Percentiles rank a stretch among this genome's conserved stretches.
These are phyloP conservation scores for Lithobates pipiens DNA, from an alignment of 2,797 vertebrate species.

Conservation along the genomic window DNA sequence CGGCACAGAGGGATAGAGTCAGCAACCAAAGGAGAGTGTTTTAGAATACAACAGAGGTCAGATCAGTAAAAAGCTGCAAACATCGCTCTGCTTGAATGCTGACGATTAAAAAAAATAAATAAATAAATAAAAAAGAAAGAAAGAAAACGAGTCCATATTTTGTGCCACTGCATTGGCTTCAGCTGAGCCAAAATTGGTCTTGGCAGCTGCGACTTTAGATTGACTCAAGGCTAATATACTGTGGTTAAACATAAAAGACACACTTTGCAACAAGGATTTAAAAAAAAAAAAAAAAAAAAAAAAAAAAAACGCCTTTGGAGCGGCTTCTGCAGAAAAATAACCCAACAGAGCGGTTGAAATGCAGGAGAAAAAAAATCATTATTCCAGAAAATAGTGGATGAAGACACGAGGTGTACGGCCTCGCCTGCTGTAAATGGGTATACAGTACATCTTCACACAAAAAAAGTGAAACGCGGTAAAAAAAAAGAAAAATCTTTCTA, in stretches of 20 bases:
- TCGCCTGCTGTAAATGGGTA: too few species aligned
- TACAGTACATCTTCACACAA: too few species aligned
- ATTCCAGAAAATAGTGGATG: neutral
- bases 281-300: neutral
- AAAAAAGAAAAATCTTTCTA: too few species aligned
- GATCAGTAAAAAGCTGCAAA: constrained; percentile 27
- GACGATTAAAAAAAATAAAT: constrained; percentile 36
- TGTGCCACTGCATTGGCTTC: constrained; percentile 40
- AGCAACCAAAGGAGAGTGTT: constrained; percentile 14
- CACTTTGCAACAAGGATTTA: constrained; percentile 14
- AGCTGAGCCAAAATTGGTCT: constrained; percentile 46
- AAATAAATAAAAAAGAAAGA: neutral
- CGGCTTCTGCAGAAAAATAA: constrained; percentile 18
- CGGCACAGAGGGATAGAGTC: neutral
- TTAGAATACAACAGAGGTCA: constrained; percentile 42
- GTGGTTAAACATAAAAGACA: constrained; percentile 37
- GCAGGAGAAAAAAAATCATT: constrained; percentile 19
- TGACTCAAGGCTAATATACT: constrained; percentile 54
- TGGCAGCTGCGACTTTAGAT: constrained; percentile 47
- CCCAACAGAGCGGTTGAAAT: neutral
- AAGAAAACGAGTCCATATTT: neutral
- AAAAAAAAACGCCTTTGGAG: neutral
- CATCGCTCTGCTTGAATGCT: constrained; percentile 31
- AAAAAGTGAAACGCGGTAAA: too few species aligned
- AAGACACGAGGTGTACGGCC: neutral